Evolutionary conservation across 2,888 invertebrate species (phyloP).

Genomic region (Lissocephala sabroskyi): DNA sequence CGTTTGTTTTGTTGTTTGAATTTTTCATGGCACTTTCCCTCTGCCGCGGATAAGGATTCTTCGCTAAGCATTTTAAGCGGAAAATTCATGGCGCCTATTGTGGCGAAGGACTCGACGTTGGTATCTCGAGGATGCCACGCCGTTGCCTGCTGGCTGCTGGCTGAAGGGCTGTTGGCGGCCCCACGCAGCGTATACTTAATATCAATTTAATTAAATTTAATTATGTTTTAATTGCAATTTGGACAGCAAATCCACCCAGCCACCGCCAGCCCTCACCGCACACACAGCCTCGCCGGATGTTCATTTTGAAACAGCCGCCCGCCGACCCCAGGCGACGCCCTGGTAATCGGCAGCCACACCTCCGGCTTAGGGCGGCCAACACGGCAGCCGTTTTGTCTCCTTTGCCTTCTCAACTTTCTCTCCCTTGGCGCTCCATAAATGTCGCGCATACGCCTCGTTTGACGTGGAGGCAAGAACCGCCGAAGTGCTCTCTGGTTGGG

Average conservation of each 20-base stretch:
- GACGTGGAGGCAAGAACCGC: too few relatives aligned
- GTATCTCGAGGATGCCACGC: not conserved
- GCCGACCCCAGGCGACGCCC: too few relatives aligned
- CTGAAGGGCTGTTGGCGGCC: not conserved
- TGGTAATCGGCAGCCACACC: too few relatives aligned
- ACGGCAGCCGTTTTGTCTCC: not conserved
- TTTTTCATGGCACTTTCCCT: conserved; percentile 32
- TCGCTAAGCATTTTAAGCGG: conserved; percentile 26
- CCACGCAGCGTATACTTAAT: conserved; percentile 41
- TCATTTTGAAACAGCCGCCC: not conserved
- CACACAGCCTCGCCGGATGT: not conserved
- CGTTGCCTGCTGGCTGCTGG: not conserved
- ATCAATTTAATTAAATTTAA: conserved; percentile 47
- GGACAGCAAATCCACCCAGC: conserved; percentile 5
- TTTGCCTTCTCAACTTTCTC: conserved; percentile 3
- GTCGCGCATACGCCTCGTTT: conserved; percentile 33
- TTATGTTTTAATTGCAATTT: conserved; percentile 43
- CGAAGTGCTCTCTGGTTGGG: too few relatives aligned
- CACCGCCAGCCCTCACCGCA: conserved; percentile 11
- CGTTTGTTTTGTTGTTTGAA: conserved; percentile 30
- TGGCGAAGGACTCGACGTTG: not conserved
- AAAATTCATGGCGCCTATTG: conserved; percentile 36
- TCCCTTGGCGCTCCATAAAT: conserved; percentile 3
- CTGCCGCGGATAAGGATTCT: not conserved
- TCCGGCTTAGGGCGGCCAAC: too few relatives aligned